Conservation (phyloP, 2,888 invertebrate species). For the Lagria hirta region DNA sequence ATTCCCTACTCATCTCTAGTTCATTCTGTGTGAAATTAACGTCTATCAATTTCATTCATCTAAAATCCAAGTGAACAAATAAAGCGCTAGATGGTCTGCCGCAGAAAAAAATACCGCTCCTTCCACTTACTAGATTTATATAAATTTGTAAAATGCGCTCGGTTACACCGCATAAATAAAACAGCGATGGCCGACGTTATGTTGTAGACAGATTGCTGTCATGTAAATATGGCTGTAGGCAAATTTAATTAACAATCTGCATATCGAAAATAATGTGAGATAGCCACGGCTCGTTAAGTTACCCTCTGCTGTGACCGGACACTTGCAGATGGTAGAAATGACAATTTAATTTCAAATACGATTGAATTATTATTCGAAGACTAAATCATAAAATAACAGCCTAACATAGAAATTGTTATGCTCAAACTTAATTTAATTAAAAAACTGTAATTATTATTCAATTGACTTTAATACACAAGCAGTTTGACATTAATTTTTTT, state of each 20-base stretch:
- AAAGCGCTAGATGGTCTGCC: slow-evolving; percentile 1
- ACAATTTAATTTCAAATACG: too few species aligned
- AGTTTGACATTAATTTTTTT: too few species aligned
- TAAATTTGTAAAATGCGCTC: slow-evolving; percentile 54
- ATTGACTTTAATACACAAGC: too few species aligned
- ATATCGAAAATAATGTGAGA: slow-evolving; percentile 55
- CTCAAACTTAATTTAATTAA: too few species aligned
- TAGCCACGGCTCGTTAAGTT: slow-evolving; percentile 51
- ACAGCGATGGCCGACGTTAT: slow-evolving; percentile 46
- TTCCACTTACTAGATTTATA: too few species aligned
- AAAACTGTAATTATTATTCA: too few species aligned
- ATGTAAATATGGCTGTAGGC: slow-evolving; percentile 55
- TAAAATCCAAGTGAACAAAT: slow-evolving; percentile 8
- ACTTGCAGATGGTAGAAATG: too few species aligned
- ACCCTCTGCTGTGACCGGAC: too few species aligned
- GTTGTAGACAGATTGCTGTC: slow-evolving; percentile 56
- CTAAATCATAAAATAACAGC: too few species aligned
- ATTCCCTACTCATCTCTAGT: slow-evolving; percentile 8
- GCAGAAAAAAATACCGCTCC: slow-evolving; percentile 36
- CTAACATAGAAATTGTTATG: too few species aligned
- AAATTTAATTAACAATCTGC: slow-evolving; percentile 56
- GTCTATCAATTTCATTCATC: slow-evolving; percentile 25
- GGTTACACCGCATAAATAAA: slow-evolving; percentile 54
- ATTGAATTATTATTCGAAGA: too few species aligned
- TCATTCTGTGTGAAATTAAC: slow-evolving; percentile 19